Conservation (phyloP, 2,888 invertebrate genomes). For the Tetanocera ferruginea region DNA sequence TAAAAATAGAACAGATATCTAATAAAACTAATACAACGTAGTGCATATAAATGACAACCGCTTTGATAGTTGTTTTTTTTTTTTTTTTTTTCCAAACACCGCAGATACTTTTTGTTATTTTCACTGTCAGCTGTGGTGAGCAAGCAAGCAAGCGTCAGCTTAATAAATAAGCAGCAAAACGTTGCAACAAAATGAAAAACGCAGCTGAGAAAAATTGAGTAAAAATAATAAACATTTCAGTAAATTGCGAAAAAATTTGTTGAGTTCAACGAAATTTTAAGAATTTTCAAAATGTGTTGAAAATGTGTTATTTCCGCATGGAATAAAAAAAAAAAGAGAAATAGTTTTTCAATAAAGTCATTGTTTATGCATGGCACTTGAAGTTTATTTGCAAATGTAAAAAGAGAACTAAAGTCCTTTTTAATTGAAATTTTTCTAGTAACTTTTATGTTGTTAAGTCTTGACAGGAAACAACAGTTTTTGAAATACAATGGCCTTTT, state of each 20-base stretch:
- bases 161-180: neutral
- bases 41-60: conserved; percentile 2
- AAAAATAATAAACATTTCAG: conserved; percentile 4
- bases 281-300: conserved; percentile 8
- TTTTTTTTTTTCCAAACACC: neutral
- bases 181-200: neutral
- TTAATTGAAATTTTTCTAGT: neutral
- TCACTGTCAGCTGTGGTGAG: neutral
- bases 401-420: neutral
- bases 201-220: neutral
- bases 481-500: too few species aligned
- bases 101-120: neutral
- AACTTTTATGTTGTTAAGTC: neutral
- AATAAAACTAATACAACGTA: conserved; percentile 7
- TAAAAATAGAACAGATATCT: conserved; percentile 13
- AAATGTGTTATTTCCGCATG: conserved; percentile 5
- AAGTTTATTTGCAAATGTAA: neutral
- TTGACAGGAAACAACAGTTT: too few species aligned
- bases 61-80: neutral
- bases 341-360: neutral
- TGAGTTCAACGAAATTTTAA: conserved; percentile 28
- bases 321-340: neutral
- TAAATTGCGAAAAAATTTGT: neutral
- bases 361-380: neutral
- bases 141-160: neutral